Percentiles rank a stretch among this genome's conserved stretches.
phyloP scores from a whole-genome alignment of 2,888 invertebrate genomes.

The Torymus tubicola region DNA sequence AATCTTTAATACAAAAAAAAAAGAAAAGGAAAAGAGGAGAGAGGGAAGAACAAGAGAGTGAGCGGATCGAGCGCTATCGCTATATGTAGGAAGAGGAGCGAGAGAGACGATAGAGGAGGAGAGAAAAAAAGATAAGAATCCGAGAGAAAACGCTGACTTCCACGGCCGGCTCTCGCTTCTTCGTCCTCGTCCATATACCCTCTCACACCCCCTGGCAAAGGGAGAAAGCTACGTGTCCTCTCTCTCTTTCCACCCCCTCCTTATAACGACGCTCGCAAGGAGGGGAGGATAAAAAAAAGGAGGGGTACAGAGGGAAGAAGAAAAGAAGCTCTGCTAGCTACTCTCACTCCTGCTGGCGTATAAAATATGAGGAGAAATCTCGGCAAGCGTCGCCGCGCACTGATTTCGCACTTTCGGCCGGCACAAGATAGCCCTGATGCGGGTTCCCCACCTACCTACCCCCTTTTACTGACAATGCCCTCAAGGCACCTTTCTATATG shows the following conservation, averaged over 20 bases:
- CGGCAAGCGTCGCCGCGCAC: conserved; percentile 1
- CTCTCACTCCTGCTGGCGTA: not conserved
- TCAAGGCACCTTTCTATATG: no score
- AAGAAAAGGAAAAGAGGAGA: not conserved
- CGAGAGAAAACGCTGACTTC: conserved; percentile 44
- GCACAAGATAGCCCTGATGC: not conserved
- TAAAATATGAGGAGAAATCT: conserved; percentile 28
- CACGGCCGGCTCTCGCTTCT: not conserved
- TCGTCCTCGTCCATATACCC: not conserved
- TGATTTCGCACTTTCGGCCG: conserved; percentile 41
- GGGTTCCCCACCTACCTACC: no score
- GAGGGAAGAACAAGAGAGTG: not conserved
- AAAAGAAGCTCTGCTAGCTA: no score
- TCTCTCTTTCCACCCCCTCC: no score
- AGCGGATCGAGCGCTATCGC: no score
- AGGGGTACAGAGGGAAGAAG: not conserved
- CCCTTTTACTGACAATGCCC: no score
- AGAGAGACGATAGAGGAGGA: not conserved
- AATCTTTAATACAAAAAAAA: conserved; percentile 39
- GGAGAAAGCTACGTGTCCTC: not conserved
- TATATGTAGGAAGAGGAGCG: not conserved
- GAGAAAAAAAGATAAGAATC: not conserved
- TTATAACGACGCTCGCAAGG: no score
- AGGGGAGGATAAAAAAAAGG: not conserved
- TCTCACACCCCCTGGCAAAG: not conserved